Evolutionary conservation across 2,113 vertebrate genomes (phyloP).

Genomic region (Periophthalmodon schlosseri): DNA sequence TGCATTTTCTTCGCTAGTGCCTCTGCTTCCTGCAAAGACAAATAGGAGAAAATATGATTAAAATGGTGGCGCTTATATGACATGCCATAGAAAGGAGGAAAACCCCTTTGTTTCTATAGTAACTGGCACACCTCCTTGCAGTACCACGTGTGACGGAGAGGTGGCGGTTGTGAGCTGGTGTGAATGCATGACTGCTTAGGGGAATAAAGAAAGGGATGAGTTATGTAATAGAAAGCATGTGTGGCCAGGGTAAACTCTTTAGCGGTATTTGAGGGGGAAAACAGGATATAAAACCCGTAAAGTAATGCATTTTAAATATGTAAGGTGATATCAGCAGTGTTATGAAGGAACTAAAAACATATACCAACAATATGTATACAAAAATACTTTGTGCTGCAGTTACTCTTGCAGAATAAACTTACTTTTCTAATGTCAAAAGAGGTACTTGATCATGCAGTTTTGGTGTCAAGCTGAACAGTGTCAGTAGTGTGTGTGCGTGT

Average conservation of each 20-base stretch:
- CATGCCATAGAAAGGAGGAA: conserved; percentile 36
- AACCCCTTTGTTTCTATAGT: conserved; percentile 61
- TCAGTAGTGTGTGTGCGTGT: too few relatives aligned
- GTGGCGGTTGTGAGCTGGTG: conserved; percentile 49
- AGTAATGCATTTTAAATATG: conserved; percentile 5
- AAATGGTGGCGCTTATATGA: conserved; percentile 50
- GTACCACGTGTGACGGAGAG: conserved; percentile 38
- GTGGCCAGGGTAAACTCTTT: conserved; percentile 28
- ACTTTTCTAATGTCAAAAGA: too few relatives aligned
- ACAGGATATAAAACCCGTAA: conserved; percentile 6
- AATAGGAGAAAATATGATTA: conserved; percentile 26
- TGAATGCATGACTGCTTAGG: conserved; percentile 11
- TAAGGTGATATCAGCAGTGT: background rate
- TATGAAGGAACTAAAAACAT: too few relatives aligned
- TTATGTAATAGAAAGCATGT: conserved; percentile 56
- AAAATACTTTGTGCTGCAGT: too few relatives aligned
- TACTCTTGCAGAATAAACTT: too few relatives aligned
- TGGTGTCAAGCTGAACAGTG: too few relatives aligned
- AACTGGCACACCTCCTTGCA: conserved; percentile 64
- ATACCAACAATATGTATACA: too few relatives aligned
- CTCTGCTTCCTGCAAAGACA: conserved; percentile 73
- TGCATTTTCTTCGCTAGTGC: conserved; percentile 72
- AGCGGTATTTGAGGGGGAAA: background rate
- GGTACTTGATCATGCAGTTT: too few relatives aligned
- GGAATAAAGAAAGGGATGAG: conserved; percentile 47